These are phyloP conservation scores for Potamarius usumacintae DNA, from an alignment of 2,113 vertebrate species.

Conservation along the genomic window DNA sequence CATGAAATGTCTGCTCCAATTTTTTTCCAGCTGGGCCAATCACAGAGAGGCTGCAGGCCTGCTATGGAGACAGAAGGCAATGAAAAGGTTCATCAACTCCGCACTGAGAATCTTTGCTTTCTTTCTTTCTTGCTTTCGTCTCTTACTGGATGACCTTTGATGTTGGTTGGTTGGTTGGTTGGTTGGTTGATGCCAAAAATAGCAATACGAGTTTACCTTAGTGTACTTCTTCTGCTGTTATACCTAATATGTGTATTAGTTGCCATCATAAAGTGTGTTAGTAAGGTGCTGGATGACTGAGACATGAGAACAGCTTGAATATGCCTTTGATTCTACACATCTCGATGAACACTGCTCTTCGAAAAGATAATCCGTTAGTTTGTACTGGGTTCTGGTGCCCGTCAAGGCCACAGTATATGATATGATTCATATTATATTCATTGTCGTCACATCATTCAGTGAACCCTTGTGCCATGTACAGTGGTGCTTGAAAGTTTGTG, in stretches of 20 bases:
- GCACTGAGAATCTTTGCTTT: neutral
- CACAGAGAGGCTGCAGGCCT: neutral
- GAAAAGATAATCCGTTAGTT: neutral
- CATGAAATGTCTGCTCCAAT: slow-evolving; percentile 58
- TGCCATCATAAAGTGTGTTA: neutral
- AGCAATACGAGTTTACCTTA: neutral
- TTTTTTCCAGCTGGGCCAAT: slow-evolving; percentile 43
- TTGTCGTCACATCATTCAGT: neutral
- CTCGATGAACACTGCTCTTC: neutral
- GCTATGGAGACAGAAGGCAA: slow-evolving; percentile 14
- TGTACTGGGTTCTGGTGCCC: no score
- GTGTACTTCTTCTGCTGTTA: neutral
- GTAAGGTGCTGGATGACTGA: neutral
- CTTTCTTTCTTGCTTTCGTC: neutral
- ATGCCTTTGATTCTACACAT: neutral
- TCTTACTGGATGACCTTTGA: neutral
- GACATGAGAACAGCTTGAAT: neutral
- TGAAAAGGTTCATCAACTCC: slow-evolving; percentile 19
- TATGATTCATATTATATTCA: neutral
- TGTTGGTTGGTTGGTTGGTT: neutral
- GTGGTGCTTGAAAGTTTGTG: no score
- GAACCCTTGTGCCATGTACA: neutral
- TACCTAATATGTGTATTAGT: neutral
- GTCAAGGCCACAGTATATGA: neutral
- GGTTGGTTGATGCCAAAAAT: neutral